Evolutionary conservation across 1,140 invertebrate genomes (phyloP).

Genomic region (Macrosteles quadrilineatus): DNA sequence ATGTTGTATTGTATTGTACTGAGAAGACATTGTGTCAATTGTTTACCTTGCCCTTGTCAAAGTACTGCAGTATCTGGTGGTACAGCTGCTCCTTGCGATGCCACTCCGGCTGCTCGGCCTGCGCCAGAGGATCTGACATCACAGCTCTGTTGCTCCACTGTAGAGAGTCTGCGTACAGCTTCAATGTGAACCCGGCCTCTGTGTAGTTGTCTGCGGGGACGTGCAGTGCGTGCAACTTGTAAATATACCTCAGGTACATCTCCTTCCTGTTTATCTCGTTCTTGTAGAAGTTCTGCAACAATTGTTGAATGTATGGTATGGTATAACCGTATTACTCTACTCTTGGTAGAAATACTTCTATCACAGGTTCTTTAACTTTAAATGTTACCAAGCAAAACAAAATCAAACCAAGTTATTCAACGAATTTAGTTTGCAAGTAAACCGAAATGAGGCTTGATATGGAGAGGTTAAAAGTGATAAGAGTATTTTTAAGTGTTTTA

Average conservation of each 20-base stretch:
- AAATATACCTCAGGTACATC: conserved; percentile 96
- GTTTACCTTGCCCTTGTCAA: conserved; percentile 88
- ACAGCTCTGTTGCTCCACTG: conserved; percentile 76
- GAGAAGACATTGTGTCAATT: too few relatives aligned
- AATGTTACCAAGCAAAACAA: too few relatives aligned
- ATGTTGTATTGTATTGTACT: too few relatives aligned
- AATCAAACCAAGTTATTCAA: too few relatives aligned
- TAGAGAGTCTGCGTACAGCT: conserved; percentile 89
- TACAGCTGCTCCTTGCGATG: conserved; percentile 93
- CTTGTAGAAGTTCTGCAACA: conserved; percentile 91
- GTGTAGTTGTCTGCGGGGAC: conserved; percentile 92
- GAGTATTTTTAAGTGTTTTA: too few relatives aligned
- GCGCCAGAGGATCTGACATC: conserved; percentile 57
- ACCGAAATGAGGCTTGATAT: too few relatives aligned
- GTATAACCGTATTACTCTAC: too few relatives aligned
- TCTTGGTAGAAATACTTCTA: too few relatives aligned
- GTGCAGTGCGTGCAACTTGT: conserved; percentile 94
- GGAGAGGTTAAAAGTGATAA: too few relatives aligned
- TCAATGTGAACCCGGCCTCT: conserved; percentile 94
- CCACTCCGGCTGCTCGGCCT: conserved; percentile 75
- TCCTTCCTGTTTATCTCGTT: conserved; percentile 94
- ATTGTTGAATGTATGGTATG: too few relatives aligned
- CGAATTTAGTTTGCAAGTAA: too few relatives aligned
- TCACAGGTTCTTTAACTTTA: too few relatives aligned
- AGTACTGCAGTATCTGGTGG: conserved; percentile 89